Evolutionary conservation across 2,797 vertebrate species (phyloP).

Genomic region (Yasuhikotakia modesta): DNA sequence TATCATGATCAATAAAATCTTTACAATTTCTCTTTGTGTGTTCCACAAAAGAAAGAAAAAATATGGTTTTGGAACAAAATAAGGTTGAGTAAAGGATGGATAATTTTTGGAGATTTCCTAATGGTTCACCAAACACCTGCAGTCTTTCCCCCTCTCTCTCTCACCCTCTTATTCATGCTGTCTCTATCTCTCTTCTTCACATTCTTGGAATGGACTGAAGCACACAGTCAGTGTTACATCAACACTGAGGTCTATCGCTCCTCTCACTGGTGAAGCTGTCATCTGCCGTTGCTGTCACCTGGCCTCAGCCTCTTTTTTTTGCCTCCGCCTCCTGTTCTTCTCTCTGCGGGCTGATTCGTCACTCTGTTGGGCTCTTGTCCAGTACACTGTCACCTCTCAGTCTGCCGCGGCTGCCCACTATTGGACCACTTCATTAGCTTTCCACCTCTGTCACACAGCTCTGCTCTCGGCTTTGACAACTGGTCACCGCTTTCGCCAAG

Average conservation of each 20-base stretch:
- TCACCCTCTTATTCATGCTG: no score
- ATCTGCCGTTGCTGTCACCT: conserved; percentile 48
- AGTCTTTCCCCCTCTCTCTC: background rate
- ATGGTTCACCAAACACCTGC: background rate
- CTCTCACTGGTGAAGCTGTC: conserved; percentile 59
- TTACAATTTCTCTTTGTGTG: background rate
- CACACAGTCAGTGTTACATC: conserved; percentile 70
- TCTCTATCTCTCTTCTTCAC: no score
- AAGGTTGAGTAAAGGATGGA: background rate
- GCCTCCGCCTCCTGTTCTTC: conserved; percentile 13
- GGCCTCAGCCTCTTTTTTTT: conserved; percentile 1
- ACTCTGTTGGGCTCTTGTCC: conserved; percentile 81
- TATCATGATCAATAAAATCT: background rate
- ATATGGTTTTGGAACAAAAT: background rate
- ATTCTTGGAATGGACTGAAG: conserved; percentile 14
- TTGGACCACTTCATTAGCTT: conserved; percentile 85
- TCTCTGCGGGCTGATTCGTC: conserved; percentile 41
- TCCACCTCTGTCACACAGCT: conserved; percentile 80
- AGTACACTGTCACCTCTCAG: conserved; percentile 78
- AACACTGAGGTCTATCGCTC: conserved; percentile 49
- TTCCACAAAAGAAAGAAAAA: background rate
- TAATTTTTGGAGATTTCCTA: background rate
- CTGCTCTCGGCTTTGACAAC: conserved; percentile 79
- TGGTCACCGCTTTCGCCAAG: conserved; percentile 68
- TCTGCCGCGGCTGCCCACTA: conserved; percentile 73